Evolutionary conservation across 2,113 vertebrate species (phyloP).

Genomic region (Scolopax mira): DNA sequence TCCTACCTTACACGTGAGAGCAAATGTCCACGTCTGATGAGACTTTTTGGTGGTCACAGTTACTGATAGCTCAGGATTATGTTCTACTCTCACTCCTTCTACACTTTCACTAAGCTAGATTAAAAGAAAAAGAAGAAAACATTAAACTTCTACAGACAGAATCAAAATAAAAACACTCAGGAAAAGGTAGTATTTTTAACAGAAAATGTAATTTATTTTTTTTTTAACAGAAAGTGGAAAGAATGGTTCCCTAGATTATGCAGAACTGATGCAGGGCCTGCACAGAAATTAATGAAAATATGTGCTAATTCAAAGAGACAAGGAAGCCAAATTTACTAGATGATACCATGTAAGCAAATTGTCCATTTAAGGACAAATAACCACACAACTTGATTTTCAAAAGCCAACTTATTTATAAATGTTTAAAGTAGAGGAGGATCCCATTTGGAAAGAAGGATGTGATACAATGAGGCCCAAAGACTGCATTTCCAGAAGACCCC

Average conservation of each 20-base stretch:
- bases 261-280: background rate
- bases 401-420: background rate
- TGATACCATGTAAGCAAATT: background rate
- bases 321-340: background rate
- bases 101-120: conserved; percentile 91
- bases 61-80: conserved; percentile 89
- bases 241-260: background rate
- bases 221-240: background rate
- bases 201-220: background rate
- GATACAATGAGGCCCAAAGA: background rate
- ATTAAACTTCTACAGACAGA: background rate
- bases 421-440: background rate
- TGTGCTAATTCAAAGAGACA: background rate
- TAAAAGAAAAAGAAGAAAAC: conserved; percentile 14
- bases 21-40: conserved; percentile 94
- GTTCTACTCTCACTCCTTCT: conserved; percentile 92
- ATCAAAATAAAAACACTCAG: background rate
- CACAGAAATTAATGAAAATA: background rate
- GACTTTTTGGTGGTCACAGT: conserved; percentile 97
- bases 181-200: background rate
- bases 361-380: background rate
- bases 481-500: background rate
- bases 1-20: conserved; percentile 94
- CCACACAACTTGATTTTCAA: background rate
- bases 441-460: background rate